These are phyloP conservation scores for Cryptoblepharus egeriae DNA, from an alignment of 2,797 vertebrate species.

Conservation along the genomic window DNA sequence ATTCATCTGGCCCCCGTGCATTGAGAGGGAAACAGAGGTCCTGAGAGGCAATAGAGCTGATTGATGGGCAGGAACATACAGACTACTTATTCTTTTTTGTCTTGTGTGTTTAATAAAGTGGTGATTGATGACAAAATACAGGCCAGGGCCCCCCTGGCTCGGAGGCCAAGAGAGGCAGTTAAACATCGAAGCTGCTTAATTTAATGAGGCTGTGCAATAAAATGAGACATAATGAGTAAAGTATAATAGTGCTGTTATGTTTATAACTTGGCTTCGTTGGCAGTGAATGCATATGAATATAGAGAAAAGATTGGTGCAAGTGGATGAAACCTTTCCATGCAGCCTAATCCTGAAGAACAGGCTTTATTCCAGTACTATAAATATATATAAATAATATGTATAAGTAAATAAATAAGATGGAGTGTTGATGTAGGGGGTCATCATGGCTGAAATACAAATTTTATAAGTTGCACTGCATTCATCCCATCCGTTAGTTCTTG, in stretches of 20 bases:
- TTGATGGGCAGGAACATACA: constrained; percentile 46
- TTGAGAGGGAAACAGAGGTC: constrained; percentile 52
- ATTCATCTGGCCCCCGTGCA: constrained; percentile 42
- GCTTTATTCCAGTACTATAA: not conserved
- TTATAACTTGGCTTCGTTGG: constrained; percentile 32
- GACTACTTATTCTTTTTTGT: constrained; percentile 57
- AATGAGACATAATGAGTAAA: constrained; percentile 62
- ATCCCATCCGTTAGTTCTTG: too few species aligned
- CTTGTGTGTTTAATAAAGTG: constrained; percentile 59
- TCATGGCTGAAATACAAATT: too few species aligned
- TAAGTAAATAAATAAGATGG: too few species aligned
- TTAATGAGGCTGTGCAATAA: constrained; percentile 63
- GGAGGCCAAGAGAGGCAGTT: constrained; percentile 60
- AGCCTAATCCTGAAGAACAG: not conserved
- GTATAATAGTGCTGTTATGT: constrained; percentile 44
- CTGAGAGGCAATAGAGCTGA: constrained; percentile 51
- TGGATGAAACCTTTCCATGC: not conserved
- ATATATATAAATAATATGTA: too few species aligned
- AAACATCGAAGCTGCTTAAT: constrained; percentile 61
- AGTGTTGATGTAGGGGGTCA: too few species aligned
- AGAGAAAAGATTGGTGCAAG: not conserved
- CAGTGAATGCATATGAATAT: not conserved
- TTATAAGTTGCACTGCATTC: too few species aligned
- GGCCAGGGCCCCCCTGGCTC: constrained; percentile 44
- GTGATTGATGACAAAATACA: constrained; percentile 36